Conservation (phyloP, 2,113 vertebrate genomes). For the Carollia perspicillata region DNA sequence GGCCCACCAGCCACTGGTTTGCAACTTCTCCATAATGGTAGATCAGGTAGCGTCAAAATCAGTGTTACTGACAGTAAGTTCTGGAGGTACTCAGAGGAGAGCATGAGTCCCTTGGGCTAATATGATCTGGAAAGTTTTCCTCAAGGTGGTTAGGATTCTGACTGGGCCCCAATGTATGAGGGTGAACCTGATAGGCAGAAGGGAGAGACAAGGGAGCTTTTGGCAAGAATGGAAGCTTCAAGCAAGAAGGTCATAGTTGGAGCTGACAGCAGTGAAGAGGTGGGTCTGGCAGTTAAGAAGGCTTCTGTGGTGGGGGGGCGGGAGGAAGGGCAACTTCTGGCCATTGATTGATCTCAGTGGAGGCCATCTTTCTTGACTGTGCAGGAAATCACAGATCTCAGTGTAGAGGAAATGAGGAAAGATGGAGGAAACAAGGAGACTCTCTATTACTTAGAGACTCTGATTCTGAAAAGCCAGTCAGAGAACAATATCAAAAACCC, state of each 20-base stretch:
- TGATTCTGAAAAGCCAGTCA: slow-evolving; percentile 2
- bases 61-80: neutral
- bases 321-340: neutral
- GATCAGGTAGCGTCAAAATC: neutral
- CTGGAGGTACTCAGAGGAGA: neutral
- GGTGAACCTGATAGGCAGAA: neutral
- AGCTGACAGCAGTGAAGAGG: neutral
- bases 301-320: neutral
- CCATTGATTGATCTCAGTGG: neutral
- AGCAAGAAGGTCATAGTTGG: neutral
- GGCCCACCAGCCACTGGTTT: neutral
- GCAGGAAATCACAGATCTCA: neutral
- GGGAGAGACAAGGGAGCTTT: neutral
- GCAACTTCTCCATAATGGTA: neutral
- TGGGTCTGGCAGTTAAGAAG: neutral
- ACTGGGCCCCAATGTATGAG: neutral
- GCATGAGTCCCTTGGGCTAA: neutral
- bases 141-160: neutral
- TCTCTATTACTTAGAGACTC: neutral
- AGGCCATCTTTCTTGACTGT: neutral
- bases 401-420: neutral
- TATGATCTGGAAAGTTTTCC: neutral
- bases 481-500: slow-evolving; percentile 9
- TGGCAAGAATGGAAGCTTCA: neutral
- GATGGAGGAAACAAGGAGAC: neutral